A percentile compares a stretch with the other conserved stretches of the same genome.
Conservation (phyloP, 1,140 invertebrate species). For the Bemisia tabaci region DNA sequence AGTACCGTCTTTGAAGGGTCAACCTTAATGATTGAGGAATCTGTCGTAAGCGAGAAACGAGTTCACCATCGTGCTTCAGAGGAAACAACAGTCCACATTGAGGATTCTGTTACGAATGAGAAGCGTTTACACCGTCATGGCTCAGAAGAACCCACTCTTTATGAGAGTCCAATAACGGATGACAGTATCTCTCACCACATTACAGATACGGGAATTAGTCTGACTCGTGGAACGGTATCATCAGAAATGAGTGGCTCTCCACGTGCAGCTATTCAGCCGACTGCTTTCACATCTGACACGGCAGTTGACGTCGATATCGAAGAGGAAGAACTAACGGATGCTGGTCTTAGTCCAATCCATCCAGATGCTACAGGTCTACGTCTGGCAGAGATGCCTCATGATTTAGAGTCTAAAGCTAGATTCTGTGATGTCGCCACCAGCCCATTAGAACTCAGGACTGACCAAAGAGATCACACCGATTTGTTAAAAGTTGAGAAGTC, state of each 20-base stretch:
- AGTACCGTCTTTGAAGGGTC: too few species aligned
- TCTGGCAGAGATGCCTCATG: constrained; percentile 20
- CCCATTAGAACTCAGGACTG: constrained; percentile 31
- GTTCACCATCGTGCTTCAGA: too few species aligned
- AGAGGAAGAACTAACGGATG: constrained; percentile 38
- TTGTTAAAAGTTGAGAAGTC: constrained; percentile 31
- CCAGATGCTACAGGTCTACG: constrained; percentile 31
- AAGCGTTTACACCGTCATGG: constrained; percentile 33
- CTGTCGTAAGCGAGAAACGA: too few species aligned
- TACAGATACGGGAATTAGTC: constrained; percentile 37
- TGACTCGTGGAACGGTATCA: constrained; percentile 34
- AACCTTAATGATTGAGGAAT: too few species aligned
- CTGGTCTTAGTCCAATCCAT: constrained; percentile 38
- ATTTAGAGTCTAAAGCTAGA: constrained; percentile 24
- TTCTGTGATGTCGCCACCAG: constrained; percentile 32
- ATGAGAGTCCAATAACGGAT: constrained; percentile 33
- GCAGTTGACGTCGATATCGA: constrained; percentile 33
- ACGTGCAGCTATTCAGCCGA: constrained; percentile 25
- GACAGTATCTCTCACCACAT: constrained; percentile 36
- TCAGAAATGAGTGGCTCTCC: constrained; percentile 35
- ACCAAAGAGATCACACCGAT: constrained; percentile 27
- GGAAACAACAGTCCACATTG: too few species aligned
- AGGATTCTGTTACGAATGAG: too few species aligned
- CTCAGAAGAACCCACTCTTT: constrained; percentile 26
- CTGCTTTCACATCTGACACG: constrained; percentile 34